Evolutionary conservation across 2,113 vertebrate species (phyloP).

Genomic region (Antennarius striatus): DNA sequence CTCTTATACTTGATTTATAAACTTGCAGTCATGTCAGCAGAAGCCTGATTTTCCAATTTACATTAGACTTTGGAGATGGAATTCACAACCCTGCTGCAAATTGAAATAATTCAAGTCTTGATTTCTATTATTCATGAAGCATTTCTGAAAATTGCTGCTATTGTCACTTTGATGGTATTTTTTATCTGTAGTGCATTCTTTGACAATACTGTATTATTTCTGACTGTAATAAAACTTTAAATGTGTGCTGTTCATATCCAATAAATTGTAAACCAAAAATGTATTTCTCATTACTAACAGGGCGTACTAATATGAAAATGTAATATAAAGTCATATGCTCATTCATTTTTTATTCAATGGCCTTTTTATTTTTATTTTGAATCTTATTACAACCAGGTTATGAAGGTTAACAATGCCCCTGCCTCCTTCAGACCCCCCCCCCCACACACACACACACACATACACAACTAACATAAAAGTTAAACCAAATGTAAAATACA

Average conservation of each 20-base stretch:
- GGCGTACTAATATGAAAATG: no score
- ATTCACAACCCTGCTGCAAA: conserved; percentile 13
- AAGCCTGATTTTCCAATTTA: neutral
- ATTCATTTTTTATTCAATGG: no score
- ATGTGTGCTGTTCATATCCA: conserved; percentile 23
- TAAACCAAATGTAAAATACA: no score
- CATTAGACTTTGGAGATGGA: neutral
- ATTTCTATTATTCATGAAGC: conserved; percentile 6
- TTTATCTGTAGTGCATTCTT: conserved; percentile 15
- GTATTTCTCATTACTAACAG: conserved; percentile 6
- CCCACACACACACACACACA: no score
- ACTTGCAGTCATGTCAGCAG: conserved; percentile 9
- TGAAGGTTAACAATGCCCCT: no score
- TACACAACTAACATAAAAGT: no score
- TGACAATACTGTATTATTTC: conserved; percentile 8
- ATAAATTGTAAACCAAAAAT: conserved; percentile 44
- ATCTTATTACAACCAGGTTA: no score
- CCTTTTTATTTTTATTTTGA: no score
- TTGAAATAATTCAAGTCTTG: conserved; percentile 10
- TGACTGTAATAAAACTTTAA: conserved; percentile 17
- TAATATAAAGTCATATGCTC: no score
- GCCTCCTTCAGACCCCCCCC: no score
- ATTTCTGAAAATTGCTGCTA: conserved; percentile 44
- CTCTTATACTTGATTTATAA: neutral
- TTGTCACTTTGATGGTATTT: neutral